Conservation (phyloP, 2,888 invertebrate species). For the Machimus atricapillus region DNA sequence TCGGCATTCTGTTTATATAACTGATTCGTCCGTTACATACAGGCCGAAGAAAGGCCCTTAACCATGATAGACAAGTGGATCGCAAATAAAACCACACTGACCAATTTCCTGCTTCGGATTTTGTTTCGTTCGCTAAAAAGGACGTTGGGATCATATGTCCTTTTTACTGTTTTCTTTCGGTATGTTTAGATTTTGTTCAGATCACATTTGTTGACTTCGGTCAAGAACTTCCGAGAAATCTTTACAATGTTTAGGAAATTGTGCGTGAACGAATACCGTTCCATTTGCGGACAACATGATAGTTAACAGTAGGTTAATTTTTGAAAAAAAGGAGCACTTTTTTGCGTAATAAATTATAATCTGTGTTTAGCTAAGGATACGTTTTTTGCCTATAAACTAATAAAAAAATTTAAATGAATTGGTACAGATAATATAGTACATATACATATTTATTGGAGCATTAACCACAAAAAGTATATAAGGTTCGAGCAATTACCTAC, state of each 20-base stretch:
- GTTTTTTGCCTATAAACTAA: background rate
- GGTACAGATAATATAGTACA: no score
- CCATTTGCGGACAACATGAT: background rate
- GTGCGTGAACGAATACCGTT: background rate
- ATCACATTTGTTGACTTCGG: background rate
- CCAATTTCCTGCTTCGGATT: background rate
- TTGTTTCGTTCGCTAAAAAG: background rate
- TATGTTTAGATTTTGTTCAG: background rate
- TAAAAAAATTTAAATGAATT: no score
- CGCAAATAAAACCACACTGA: background rate
- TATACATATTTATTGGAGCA: no score
- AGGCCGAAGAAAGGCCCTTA: background rate
- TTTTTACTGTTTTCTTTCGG: conserved; percentile 6
- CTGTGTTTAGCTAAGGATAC: background rate
- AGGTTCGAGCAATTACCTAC: no score
- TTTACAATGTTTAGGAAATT: background rate
- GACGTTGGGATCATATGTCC: background rate
- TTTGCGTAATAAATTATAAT: background rate
- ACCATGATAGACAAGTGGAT: background rate
- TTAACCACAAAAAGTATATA: no score
- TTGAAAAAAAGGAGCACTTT: background rate
- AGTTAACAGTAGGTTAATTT: background rate
- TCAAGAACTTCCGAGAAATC: background rate
- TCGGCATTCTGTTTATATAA: background rate
- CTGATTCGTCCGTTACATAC: background rate